These are phyloP conservation scores for Carpatolechia fugitivella DNA, from an alignment of 2,888 invertebrate genomes.

Conservation along the genomic window DNA sequence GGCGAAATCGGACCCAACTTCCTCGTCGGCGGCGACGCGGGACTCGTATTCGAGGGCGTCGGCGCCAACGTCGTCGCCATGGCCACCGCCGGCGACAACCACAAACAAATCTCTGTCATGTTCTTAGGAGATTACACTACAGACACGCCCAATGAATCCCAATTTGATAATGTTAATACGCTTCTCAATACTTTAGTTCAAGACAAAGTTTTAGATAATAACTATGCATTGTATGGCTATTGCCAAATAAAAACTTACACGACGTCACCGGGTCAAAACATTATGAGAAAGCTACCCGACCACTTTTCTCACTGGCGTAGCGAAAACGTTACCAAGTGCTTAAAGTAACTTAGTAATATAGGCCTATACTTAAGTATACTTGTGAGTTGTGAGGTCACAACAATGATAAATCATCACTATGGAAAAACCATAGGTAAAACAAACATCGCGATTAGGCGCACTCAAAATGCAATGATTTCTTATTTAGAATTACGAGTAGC, in stretches of 20 bases:
- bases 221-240: slow-evolving; percentile 49
- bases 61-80: slow-evolving; percentile 57
- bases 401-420: too few relatives aligned
- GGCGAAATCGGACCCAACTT: slow-evolving; percentile 63
- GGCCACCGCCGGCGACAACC: slow-evolving; percentile 51
- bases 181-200: slow-evolving; percentile 45
- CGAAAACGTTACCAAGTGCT: slow-evolving; percentile 34
- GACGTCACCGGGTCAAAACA: slow-evolving; percentile 45
- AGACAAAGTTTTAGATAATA: slow-evolving; percentile 36
- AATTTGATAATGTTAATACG: slow-evolving; percentile 47
- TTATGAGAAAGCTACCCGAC: slow-evolving; percentile 39
- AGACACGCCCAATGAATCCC: slow-evolving; percentile 34
- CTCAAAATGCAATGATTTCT: too few relatives aligned
- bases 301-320: slow-evolving; percentile 49
- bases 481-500: too few relatives aligned
- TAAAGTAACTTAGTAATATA: not conserved
- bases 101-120: slow-evolving; percentile 51
- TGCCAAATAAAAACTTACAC: slow-evolving; percentile 50
- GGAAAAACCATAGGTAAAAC: too few relatives aligned
- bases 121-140: slow-evolving; percentile 57
- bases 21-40: slow-evolving; percentile 51
- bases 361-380: not conserved
- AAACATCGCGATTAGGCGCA: too few relatives aligned
- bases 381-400: too few relatives aligned
- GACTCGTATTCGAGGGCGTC: slow-evolving; percentile 60